Evolutionary conservation across 2,113 vertebrate genomes (phyloP).

Genomic region (Oostethus manadensis): DNA sequence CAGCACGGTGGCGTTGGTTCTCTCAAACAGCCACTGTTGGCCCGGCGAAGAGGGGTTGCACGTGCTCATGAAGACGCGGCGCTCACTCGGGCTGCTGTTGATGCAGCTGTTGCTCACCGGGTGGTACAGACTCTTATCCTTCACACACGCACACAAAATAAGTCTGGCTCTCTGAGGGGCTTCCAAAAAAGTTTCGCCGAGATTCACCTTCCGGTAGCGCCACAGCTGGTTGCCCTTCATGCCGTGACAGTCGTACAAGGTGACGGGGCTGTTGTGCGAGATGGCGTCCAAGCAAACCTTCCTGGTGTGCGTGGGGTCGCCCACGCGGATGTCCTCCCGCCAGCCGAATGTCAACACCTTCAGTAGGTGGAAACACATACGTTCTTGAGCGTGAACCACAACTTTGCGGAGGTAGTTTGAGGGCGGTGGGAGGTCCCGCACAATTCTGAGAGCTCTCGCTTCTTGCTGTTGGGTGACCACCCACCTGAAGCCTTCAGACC

Average conservation of each 20-base stretch:
- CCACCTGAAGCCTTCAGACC: no score
- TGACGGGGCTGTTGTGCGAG: constrained; percentile 87
- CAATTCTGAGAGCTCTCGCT: no score
- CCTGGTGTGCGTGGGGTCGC: constrained; percentile 90
- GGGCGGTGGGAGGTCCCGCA: no score
- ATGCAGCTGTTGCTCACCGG: constrained; percentile 63
- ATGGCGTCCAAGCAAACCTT: constrained; percentile 94
- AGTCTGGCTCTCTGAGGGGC: not conserved
- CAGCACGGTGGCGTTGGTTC: constrained; percentile 60
- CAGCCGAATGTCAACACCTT: constrained; percentile 96
- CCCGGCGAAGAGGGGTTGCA: constrained; percentile 43
- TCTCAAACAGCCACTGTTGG: constrained; percentile 63
- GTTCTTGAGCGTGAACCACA: no score
- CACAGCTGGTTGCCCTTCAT: constrained; percentile 99
- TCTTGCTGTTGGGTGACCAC: no score
- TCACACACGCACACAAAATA: not conserved
- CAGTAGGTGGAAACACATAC: not conserved
- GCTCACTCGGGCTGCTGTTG: constrained; percentile 47
- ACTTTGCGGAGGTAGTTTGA: no score
- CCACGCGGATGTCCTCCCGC: constrained; percentile 91
- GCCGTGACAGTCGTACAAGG: constrained; percentile 93
- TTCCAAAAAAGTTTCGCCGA: no score
- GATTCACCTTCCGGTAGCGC: constrained; percentile 83
- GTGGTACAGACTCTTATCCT: constrained; percentile 64
- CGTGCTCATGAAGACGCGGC: constrained; percentile 57